Base-by-base conservation (phyloP, 2,888 invertebrate species). In the Dynastes grantii region DNA sequence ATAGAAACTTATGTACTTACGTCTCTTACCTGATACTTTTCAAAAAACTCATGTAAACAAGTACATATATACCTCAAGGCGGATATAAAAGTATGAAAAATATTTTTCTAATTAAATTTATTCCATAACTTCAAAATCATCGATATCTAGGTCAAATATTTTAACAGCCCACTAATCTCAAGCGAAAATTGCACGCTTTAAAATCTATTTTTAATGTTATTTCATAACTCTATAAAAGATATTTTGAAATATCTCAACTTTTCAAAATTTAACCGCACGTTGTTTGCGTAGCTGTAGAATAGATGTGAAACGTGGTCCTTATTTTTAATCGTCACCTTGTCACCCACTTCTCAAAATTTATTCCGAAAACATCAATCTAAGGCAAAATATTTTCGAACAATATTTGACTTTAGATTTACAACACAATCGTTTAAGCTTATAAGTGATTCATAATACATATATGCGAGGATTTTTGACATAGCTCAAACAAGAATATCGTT, bases 1-100 rank as follows among this genome's bases (percentile, higher is more conserved):
- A 78, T 80, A 81, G 80, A 83, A 84, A 82, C 82, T 82, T 81
- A 84, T 82, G 81, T 83, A 81, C 73, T 32, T 45, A 61, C 64
- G 71, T 64, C 78, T 29, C 70, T 51, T 22, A 55, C 53, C 29
- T 71, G 53, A 16, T 11, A 16, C 9, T 22, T 45, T 49, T n/a
- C 67, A 8, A 49, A 61, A 61, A 29, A 8, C 67, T 9, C n/a
- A 2, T n/a, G 37, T 67, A 67, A 67, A 45, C 67, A 40, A 45
- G 9, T 45, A 11, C 45, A 11, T 45, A 11, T 11, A 11, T 11
- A 45, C 45, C 11, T 11, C 2, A 45, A 45, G 8, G 11, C 45
- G 45, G 45, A 45, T 5, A 5, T 32, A 32, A 0, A 32, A 32
- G 11, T 45, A 45, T 45, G 45, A 45, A 45, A 8, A 45, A 45